Evolutionary conservation across 2,888 invertebrate genomes (phyloP).

Genomic region (Cheilosia soror): DNA sequence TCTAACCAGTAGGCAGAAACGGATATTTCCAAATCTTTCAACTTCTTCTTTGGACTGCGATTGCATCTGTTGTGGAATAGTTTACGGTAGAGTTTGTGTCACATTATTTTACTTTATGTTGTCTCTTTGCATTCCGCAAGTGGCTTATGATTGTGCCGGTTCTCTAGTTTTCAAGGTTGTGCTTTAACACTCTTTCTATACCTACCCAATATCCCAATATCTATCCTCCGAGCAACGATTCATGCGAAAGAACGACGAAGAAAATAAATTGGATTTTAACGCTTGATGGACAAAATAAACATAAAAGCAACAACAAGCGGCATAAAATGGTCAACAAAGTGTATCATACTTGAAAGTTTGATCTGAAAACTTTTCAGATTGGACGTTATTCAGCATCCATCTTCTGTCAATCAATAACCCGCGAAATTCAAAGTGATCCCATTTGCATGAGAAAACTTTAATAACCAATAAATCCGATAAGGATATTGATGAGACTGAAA

Average conservation of each 20-base stretch:
- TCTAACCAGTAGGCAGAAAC: slow-evolving; percentile 7
- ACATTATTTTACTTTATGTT: slow-evolving; percentile 18
- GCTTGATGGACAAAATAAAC: slow-evolving; percentile 61
- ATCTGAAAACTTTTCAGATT: slow-evolving; percentile 19
- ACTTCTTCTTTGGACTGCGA: slow-evolving; percentile 2
- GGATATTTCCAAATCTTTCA: slow-evolving; percentile 39
- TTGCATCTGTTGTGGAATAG: not conserved
- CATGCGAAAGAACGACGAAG: slow-evolving; percentile 11
- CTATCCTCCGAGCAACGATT: not conserved
- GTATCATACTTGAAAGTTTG: slow-evolving; percentile 1
- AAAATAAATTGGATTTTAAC: slow-evolving; percentile 71
- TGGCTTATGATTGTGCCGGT: slow-evolving; percentile 29
- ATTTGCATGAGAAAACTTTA: not conserved
- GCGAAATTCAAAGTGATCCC: not conserved
- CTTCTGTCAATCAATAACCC: not conserved
- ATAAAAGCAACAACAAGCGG: slow-evolving; percentile 10
- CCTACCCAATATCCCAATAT: slow-evolving; percentile 27
- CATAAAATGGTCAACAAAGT: not conserved
- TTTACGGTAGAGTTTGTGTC: slow-evolving; percentile 28
- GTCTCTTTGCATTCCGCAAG: slow-evolving; percentile 24
- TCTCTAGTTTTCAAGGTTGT: slow-evolving; percentile 36
- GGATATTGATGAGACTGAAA: too few species aligned
- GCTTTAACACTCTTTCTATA: not conserved
- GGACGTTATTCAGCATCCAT: not conserved
- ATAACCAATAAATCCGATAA: not conserved